phyloP scores from a whole-genome alignment of 2,888 invertebrate genomes.

The Nymphalis polychloros region DNA sequence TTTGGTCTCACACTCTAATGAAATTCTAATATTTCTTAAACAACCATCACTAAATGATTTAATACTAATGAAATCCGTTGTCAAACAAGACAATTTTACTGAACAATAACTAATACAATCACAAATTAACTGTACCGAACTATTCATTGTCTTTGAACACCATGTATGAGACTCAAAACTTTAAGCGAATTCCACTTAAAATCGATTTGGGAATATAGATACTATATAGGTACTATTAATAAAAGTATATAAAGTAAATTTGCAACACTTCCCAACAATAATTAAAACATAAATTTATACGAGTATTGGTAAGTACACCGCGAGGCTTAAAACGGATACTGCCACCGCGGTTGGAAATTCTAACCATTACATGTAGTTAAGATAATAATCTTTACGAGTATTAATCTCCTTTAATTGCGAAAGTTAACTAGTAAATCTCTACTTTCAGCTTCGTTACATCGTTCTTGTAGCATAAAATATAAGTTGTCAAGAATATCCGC shows the following conservation, averaged over 20 bases:
- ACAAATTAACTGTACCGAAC: too few relatives aligned
- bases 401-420: constrained; percentile 45
- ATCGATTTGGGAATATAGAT: too few relatives aligned
- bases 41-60: too few relatives aligned
- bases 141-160: too few relatives aligned
- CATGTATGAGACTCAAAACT: too few relatives aligned
- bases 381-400: constrained; percentile 45
- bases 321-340: constrained; percentile 38
- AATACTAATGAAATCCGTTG: too few relatives aligned
- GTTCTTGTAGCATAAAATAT: constrained; percentile 38
- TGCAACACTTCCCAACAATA: constrained; percentile 36
- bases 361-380: constrained; percentile 38
- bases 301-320: constrained; percentile 44
- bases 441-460: constrained; percentile 42
- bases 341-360: constrained; percentile 39
- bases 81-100: too few relatives aligned
- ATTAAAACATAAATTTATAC: constrained; percentile 51
- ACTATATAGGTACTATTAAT: neutral
- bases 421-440: constrained; percentile 43
- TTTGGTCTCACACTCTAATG: too few relatives aligned
- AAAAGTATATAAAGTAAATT: neutral
- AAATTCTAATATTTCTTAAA: too few relatives aligned
- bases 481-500: constrained; percentile 36
- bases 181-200: too few relatives aligned
- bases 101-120: too few relatives aligned